Evolutionary conservation across 1,140 invertebrate species (phyloP).

Genomic region (Drosophila ambigua): DNA sequence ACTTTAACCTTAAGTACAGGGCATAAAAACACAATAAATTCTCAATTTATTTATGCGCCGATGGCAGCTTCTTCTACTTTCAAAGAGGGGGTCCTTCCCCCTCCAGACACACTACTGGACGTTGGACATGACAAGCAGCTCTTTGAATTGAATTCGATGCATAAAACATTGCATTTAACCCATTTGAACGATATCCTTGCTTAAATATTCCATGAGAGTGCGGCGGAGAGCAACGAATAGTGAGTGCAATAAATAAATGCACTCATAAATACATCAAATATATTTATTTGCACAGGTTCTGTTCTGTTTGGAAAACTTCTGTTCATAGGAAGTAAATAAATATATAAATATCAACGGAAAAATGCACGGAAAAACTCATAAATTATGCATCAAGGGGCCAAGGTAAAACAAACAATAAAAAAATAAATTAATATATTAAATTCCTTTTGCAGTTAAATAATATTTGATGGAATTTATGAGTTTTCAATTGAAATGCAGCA

Average conservation of each 20-base stretch:
- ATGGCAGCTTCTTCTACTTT: constrained; percentile 9
- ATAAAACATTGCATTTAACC: constrained; percentile 41
- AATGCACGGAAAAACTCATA: constrained; percentile 23
- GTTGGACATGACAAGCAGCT: constrained; percentile 38
- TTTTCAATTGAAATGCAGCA: constrained; percentile 2
- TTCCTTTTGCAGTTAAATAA: constrained; percentile 31
- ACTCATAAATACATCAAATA: constrained; percentile 54
- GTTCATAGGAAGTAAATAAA: constrained; percentile 24
- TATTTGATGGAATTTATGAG: constrained; percentile 17
- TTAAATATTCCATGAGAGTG: constrained; percentile 38
- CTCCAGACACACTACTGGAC: not conserved
- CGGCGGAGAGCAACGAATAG: not conserved
- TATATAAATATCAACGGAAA: constrained; percentile 47
- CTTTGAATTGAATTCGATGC: constrained; percentile 66
- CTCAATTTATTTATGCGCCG: constrained; percentile 65
- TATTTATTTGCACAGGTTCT: constrained; percentile 41
- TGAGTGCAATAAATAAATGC: constrained; percentile 63
- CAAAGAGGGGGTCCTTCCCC: not conserved
- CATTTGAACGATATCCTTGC: constrained; percentile 8
- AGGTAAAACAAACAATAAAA: constrained; percentile 11
- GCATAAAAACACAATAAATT: constrained; percentile 46
- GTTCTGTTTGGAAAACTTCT: not conserved
- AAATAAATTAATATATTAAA: constrained; percentile 8
- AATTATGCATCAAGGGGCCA: constrained; percentile 35
- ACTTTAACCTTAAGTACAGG: not conserved